These are phyloP conservation scores for Nomada hirtipes DNA, from an alignment of 2,888 invertebrate species.

Conservation along the genomic window DNA sequence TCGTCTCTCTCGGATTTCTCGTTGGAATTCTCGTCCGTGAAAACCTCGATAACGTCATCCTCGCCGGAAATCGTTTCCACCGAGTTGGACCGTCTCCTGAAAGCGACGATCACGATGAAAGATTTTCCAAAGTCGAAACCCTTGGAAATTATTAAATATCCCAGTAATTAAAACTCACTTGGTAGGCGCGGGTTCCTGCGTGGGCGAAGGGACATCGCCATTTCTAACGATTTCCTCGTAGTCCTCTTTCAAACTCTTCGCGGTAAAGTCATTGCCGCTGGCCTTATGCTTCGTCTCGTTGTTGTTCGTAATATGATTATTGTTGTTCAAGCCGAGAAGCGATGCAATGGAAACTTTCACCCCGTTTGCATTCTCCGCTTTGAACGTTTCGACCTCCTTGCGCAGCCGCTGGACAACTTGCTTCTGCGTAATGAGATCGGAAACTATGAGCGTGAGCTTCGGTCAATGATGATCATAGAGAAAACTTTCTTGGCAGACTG, in stretches of 20 bases:
- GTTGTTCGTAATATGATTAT: conserved; percentile 77
- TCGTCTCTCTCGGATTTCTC: conserved; percentile 69
- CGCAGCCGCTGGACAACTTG: conserved; percentile 86
- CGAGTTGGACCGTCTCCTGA: conserved; percentile 74
- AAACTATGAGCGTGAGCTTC: conserved; percentile 49
- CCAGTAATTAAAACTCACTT: conserved; percentile 70
- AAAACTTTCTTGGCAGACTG: conserved; percentile 61
- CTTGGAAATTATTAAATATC: not conserved
- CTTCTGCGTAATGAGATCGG: conserved; percentile 84
- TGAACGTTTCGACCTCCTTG: conserved; percentile 86
- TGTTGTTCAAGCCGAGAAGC: conserved; percentile 79
- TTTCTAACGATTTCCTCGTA: conserved; percentile 78
- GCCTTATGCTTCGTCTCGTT: conserved; percentile 69
- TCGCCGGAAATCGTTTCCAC: conserved; percentile 78
- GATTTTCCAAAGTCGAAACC: not conserved
- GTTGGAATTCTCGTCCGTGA: conserved; percentile 72
- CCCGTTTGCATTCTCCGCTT: conserved; percentile 80
- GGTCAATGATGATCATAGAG: conserved; percentile 43
- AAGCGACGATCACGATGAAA: not conserved
- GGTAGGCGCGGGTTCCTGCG: conserved; percentile 60
- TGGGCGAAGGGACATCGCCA: conserved; percentile 71
- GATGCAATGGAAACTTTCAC: conserved; percentile 78
- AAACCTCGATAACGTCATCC: conserved; percentile 78
- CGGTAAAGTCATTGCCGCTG: conserved; percentile 65
- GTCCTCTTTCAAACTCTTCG: conserved; percentile 76